Percentiles rank a stretch among this genome's conserved stretches.
Conservation (phyloP, 2,797 vertebrate genomes). For the Gephyroberyx darwinii region DNA sequence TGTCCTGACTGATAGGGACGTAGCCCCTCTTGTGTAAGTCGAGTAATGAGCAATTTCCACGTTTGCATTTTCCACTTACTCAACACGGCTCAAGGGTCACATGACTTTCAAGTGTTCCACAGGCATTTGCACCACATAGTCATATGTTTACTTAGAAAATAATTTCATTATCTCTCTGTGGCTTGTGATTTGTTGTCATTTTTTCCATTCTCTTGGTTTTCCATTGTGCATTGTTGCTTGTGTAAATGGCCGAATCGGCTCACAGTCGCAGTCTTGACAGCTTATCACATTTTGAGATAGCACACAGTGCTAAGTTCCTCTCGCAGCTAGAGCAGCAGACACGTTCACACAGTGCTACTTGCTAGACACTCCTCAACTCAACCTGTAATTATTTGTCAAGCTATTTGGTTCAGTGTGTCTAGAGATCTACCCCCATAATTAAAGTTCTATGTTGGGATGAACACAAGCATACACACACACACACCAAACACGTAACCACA, state of each 20-base stretch:
- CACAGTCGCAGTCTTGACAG: slow-evolving; percentile 46
- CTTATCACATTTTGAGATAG: slow-evolving; percentile 59
- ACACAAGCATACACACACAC: slow-evolving; percentile 17
- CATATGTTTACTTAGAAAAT: slow-evolving; percentile 57
- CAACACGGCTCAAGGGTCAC: slow-evolving; percentile 54
- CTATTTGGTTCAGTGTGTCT: slow-evolving; percentile 67
- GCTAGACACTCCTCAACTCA: slow-evolving; percentile 61
- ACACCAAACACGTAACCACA: slow-evolving; percentile 17
- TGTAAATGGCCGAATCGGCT: slow-evolving; percentile 59
- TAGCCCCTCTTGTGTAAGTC: slow-evolving; percentile 55
- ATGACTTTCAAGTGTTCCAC: slow-evolving; percentile 58
- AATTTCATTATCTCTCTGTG: slow-evolving; percentile 48
- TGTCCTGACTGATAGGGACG: slow-evolving; percentile 70
- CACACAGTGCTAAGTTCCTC: slow-evolving; percentile 53
- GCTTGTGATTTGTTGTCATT: slow-evolving; percentile 31
- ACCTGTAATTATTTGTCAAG: slow-evolving; percentile 81
- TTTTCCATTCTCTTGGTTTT: slow-evolving; percentile 47
- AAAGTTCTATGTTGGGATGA: slow-evolving; percentile 78
- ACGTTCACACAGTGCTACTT: slow-evolving; percentile 49
- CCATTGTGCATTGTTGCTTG: slow-evolving; percentile 46
- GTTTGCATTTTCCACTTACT: slow-evolving; percentile 70
- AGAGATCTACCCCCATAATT: slow-evolving; percentile 70
- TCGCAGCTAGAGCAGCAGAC: slow-evolving; percentile 57
- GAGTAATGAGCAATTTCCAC: slow-evolving; percentile 59
- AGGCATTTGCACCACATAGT: slow-evolving; percentile 52